Percentiles rank a stretch among this genome's conserved stretches.
Conservation (phyloP, 1,140 invertebrate species). For the Aphaenogaster floridana region DNA sequence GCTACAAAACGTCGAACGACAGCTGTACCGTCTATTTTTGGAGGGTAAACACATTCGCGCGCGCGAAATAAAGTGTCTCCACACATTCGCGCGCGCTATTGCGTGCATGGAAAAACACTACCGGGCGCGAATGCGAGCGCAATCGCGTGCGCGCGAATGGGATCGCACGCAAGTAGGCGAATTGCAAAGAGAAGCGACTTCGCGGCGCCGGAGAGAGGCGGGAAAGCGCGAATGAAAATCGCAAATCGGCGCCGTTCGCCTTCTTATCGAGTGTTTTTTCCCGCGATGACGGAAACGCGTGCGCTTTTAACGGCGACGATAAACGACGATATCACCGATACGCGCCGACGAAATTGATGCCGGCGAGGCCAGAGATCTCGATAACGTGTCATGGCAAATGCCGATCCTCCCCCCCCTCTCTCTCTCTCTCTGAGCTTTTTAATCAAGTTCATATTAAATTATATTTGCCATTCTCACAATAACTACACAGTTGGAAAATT, state of each 20-base stretch:
- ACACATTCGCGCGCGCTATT: neutral
- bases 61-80: constrained; percentile 53
- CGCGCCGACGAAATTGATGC: constrained; percentile 59
- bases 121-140: neutral
- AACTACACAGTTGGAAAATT: neutral
- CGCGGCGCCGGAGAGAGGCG: constrained; percentile 20
- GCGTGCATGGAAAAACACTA: constrained; percentile 59
- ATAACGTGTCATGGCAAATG: constrained; percentile 9
- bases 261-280: constrained; percentile 70
- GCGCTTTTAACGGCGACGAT: constrained; percentile 39
- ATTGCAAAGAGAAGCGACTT: constrained; percentile 44
- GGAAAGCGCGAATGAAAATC: constrained; percentile 32
- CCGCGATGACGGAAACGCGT: constrained; percentile 51
- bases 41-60: constrained; percentile 34
- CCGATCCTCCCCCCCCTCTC: neutral
- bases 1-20: constrained; percentile 48
- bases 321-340: constrained; percentile 61
- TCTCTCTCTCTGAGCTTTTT: neutral
- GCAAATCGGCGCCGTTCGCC: constrained; percentile 34
- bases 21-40: constrained; percentile 57
- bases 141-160: neutral
- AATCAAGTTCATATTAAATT: neutral
- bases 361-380: constrained; percentile 16
- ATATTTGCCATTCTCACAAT: neutral
- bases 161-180: constrained; percentile 21